These are phyloP conservation scores for Teleopsis dalmanni DNA, from an alignment of 1,140 invertebrate genomes.

Conservation along the genomic window DNA sequence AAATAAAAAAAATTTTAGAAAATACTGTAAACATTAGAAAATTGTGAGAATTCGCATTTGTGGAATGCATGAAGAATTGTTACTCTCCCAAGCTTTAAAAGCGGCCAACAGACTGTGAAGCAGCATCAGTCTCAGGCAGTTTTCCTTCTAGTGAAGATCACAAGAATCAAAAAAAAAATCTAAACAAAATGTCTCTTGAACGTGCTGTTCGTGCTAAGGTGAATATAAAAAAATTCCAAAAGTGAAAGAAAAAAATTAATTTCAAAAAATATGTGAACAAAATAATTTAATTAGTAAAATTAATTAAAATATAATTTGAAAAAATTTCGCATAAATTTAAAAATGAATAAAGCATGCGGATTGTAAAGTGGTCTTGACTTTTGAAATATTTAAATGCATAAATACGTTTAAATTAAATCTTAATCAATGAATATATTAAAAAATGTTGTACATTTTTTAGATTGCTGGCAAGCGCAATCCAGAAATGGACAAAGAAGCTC, in stretches of 20 bases:
- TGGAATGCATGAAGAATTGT: no score
- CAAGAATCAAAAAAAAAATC: background rate
- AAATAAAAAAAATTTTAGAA: no score
- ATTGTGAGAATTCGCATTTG: no score
- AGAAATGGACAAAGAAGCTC: conserved; percentile 78
- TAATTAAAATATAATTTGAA: conserved; percentile 13
- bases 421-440: background rate
- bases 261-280: conserved; percentile 5
- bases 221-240: conserved; percentile 31
- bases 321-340: conserved; percentile 1
- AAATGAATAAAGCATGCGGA: background rate
- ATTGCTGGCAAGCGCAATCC: conserved; percentile 83
- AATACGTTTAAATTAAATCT: background rate
- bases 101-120: background rate
- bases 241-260: conserved; percentile 5
- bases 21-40: no score
- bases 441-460: conserved; percentile 45
- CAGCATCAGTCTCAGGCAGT: conserved; percentile 5
- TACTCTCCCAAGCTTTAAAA: no score
- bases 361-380: no score
- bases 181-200: conserved; percentile 54
- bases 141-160: conserved; percentile 6
- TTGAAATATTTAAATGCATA: background rate
- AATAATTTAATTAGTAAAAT: conserved; percentile 4
- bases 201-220: conserved; percentile 60